Conservation (phyloP, 2,797 vertebrate genomes). For the Pangasius larnaudii region DNA sequence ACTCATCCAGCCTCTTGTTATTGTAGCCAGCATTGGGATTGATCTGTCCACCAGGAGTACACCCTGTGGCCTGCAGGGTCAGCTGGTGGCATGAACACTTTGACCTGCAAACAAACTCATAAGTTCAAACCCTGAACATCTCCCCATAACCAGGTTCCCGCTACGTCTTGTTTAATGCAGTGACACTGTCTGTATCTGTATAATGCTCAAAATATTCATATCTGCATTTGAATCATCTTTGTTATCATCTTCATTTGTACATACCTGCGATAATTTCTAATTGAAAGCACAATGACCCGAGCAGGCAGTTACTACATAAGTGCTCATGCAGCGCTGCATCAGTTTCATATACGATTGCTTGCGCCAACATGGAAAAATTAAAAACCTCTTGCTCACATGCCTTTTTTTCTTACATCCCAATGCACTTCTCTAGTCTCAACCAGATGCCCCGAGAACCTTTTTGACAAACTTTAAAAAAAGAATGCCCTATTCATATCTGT, state of each 20-base stretch:
- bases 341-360: neutral
- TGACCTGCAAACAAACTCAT: slow-evolving; percentile 73
- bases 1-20: slow-evolving; percentile 93
- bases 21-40: slow-evolving; percentile 88
- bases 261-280: neutral
- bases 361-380: neutral
- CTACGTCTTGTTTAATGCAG: neutral
- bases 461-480: neutral
- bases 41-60: slow-evolving; percentile 88
- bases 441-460: neutral
- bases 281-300: neutral
- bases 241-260: no score
- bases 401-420: neutral
- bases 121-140: neutral
- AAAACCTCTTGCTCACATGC: neutral
- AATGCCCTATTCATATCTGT: neutral
- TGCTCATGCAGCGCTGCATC: neutral
- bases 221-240: neutral
- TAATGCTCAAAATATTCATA: neutral
- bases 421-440: neutral
- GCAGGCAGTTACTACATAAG: neutral
- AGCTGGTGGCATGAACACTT: slow-evolving; percentile 96
- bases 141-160: neutral
- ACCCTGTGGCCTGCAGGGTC: slow-evolving; percentile 91
- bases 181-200: neutral